These are phyloP conservation scores for Upupa epops DNA, from an alignment of 2,113 vertebrate genomes.

Conservation along the genomic window DNA sequence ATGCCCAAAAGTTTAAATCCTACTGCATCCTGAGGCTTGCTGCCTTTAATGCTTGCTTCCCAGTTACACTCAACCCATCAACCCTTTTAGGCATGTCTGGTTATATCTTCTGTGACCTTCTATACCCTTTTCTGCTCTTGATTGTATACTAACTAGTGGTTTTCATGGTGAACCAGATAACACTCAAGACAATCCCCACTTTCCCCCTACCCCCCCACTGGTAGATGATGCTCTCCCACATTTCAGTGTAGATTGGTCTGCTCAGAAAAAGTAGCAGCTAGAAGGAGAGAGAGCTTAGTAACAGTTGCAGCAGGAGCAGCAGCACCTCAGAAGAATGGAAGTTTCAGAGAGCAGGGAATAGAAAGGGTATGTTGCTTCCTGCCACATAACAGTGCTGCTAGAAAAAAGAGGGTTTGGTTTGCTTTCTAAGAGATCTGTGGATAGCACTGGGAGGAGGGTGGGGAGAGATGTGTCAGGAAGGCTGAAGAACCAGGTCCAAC, in stretches of 20 bases:
- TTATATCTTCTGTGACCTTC: neutral
- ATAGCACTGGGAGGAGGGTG: neutral
- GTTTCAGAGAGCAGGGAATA: neutral
- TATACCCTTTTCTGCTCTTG: neutral
- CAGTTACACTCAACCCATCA: neutral
- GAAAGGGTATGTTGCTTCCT: neutral
- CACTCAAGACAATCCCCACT: neutral
- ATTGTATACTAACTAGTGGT: neutral
- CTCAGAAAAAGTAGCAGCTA: neutral
- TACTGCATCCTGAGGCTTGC: neutral
- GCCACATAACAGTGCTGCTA: neutral
- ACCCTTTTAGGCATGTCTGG: neutral
- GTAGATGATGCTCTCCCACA: neutral
- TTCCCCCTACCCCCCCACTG: fast-evolving
- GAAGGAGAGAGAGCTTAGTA: neutral
- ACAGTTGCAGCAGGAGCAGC: neutral
- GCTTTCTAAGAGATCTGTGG: neutral
- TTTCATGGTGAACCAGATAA: neutral
- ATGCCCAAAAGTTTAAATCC: neutral
- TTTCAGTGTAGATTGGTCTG: neutral
- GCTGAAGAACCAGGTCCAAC: neutral
- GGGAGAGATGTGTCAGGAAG: neutral
- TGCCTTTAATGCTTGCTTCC: neutral
- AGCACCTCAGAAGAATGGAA: neutral
- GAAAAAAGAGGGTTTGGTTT: neutral